Evolutionary conservation across 2,113 vertebrate species (phyloP).

Genomic region (Albula goreensis): DNA sequence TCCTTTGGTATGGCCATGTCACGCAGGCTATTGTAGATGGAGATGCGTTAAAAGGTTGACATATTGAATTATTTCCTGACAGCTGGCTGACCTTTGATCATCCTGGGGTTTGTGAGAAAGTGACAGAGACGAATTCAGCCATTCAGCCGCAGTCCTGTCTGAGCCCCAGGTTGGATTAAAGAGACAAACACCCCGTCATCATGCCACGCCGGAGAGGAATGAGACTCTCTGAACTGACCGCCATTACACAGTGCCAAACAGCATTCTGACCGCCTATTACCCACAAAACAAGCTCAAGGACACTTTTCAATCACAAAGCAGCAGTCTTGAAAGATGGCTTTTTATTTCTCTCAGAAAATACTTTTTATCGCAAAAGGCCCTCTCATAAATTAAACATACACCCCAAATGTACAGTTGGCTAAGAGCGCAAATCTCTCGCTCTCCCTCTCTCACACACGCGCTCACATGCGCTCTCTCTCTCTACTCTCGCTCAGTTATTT

Average conservation of each 20-base stretch:
- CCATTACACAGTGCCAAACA: conserved; percentile 13
- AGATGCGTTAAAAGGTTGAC: conserved; percentile 31
- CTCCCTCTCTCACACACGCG: neutral
- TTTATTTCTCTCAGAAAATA: neutral
- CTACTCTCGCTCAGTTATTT: too few relatives aligned
- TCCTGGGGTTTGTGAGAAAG: conserved; percentile 24
- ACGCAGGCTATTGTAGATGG: conserved; percentile 10
- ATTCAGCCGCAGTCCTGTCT: conserved; percentile 8
- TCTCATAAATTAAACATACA: neutral
- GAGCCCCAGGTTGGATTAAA: conserved; percentile 15
- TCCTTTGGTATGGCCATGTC: neutral
- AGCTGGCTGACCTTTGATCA: conserved; percentile 31
- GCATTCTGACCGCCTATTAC: conserved; percentile 26
- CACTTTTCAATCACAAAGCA: neutral
- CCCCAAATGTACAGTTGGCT: neutral
- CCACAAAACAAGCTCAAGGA: conserved; percentile 9
- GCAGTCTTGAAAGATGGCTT: neutral
- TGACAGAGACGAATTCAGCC: conserved; percentile 29
- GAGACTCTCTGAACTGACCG: neutral
- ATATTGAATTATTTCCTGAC: conserved; percentile 33
- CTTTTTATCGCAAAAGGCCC: neutral
- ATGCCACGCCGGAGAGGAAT: conserved; percentile 2
- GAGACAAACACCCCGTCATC: conserved; percentile 14
- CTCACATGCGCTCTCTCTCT: too few relatives aligned
- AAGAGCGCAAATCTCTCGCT: neutral